phyloP scores from a whole-genome alignment of 2,888 invertebrate genomes.

The Tenthredo scrophulariae region DNA sequence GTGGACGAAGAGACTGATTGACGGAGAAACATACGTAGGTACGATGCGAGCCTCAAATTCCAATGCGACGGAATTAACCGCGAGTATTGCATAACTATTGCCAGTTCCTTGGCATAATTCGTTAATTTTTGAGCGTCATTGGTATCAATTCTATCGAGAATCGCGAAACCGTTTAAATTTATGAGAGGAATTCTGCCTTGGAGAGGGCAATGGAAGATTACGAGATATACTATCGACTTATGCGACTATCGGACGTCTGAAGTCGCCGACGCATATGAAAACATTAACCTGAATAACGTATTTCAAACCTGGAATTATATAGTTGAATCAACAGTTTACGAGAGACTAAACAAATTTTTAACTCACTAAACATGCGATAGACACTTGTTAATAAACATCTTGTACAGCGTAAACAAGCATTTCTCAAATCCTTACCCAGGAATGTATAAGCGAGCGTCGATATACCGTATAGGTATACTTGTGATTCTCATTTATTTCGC shows the following conservation, averaged over 20 bases:
- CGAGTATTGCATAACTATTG: conserved; percentile 28
- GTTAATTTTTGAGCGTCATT: conserved; percentile 8
- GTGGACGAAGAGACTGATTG: conserved; percentile 40
- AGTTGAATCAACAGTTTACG: not conserved
- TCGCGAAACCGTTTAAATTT: conserved; percentile 45
- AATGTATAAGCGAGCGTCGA: not conserved
- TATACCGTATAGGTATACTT: not conserved
- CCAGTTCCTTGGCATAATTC: conserved; percentile 41
- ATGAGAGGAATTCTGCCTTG: conserved; percentile 44
- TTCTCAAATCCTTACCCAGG: not conserved
- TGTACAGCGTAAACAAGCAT: not conserved
- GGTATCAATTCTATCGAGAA: conserved; percentile 39
- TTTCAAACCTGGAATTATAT: not conserved
- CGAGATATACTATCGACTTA: conserved; percentile 41
- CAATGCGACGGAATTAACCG: conserved; percentile 15
- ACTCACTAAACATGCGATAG: not conserved
- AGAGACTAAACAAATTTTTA: conserved; percentile 25
- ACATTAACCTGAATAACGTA: conserved; percentile 35
- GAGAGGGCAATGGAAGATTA: conserved; percentile 45
- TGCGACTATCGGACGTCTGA: conserved; percentile 6
- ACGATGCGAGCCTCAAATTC: conserved; percentile 19
- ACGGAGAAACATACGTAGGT: conserved; percentile 18
- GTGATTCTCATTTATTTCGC: not conserved
- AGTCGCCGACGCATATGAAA: not conserved
- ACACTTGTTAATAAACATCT: conserved; percentile 10